Conservation (phyloP, 2,888 invertebrate species). For the Eulithis testata region DNA sequence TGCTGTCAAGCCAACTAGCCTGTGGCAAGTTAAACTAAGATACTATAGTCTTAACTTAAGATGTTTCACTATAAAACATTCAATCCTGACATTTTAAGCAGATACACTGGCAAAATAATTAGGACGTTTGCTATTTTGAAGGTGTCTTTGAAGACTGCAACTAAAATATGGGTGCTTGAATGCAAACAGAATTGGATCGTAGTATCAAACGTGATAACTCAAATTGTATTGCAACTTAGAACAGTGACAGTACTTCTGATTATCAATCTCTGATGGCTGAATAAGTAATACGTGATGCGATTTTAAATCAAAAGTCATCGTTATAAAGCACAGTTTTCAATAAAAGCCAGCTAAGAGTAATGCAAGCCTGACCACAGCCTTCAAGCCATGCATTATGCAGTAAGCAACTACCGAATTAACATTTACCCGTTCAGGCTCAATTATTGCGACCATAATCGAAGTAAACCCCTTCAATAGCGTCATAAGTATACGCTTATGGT, state of each 20-base stretch:
- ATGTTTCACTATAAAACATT: neutral
- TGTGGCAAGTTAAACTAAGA: neutral
- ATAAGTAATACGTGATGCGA: neutral
- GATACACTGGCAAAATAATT: no score
- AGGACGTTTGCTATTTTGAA: no score
- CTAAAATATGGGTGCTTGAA: no score
- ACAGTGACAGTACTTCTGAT: no score
- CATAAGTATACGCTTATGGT: slow-evolving; percentile 58
- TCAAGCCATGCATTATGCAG: slow-evolving; percentile 57
- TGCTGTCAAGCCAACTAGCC: slow-evolving; percentile 20
- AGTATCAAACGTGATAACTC: no score
- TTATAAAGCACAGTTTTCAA: slow-evolving; percentile 7
- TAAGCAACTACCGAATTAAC: slow-evolving; percentile 60
- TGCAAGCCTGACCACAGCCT: slow-evolving; percentile 16
- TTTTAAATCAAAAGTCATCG: slow-evolving; percentile 3
- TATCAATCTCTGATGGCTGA: no score
- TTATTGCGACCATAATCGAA: slow-evolving; percentile 62
- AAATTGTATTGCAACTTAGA: no score
- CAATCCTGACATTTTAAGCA: no score
- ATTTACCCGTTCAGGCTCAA: slow-evolving; percentile 59
- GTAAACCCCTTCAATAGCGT: slow-evolving; percentile 57
- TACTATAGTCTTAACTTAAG: neutral
- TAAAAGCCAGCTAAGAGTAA: slow-evolving; percentile 1
- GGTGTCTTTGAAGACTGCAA: no score
- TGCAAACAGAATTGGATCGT: no score